A percentile compares a stretch with the other conserved stretches of the same genome.
These are phyloP conservation scores for Hofmannophila pseudospretella DNA, from an alignment of 2,888 invertebrate genomes.

Conservation along the genomic window DNA sequence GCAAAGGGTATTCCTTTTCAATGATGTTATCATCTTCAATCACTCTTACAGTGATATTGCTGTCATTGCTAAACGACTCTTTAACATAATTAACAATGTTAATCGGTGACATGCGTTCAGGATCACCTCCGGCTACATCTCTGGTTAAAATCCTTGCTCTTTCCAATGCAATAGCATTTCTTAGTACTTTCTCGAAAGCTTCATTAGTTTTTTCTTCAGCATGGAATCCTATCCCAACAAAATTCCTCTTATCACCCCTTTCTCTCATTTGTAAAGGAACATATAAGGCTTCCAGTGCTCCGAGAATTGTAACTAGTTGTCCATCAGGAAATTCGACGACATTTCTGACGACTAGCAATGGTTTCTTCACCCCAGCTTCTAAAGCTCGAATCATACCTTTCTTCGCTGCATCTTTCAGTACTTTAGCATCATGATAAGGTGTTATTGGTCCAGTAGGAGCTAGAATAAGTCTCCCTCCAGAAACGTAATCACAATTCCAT, in stretches of 20 bases:
- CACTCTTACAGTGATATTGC: slow-evolving; percentile 80
- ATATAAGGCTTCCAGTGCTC: slow-evolving; percentile 92
- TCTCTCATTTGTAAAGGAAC: slow-evolving; percentile 88
- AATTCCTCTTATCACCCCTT: slow-evolving; percentile 76
- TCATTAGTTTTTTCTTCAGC: slow-evolving; percentile 76
- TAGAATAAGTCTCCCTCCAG: slow-evolving; percentile 82
- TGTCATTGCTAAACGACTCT: slow-evolving; percentile 75
- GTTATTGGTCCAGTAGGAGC: slow-evolving; percentile 88
- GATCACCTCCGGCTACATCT: slow-evolving; percentile 86
- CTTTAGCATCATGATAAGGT: slow-evolving; percentile 68
- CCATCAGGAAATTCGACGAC: slow-evolving; percentile 83
- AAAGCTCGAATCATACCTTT: slow-evolving; percentile 88
- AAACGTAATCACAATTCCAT: slow-evolving; percentile 79
- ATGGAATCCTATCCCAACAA: slow-evolving; percentile 79
- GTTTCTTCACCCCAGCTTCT: slow-evolving; percentile 88
- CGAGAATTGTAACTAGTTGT: slow-evolving; percentile 88
- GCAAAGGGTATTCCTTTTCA: slow-evolving; percentile 85
- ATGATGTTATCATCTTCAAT: slow-evolving; percentile 80
- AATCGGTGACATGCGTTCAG: slow-evolving; percentile 92
- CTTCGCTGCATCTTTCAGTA: slow-evolving; percentile 82
- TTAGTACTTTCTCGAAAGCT: slow-evolving; percentile 75
- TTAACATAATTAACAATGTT: slow-evolving; percentile 87
- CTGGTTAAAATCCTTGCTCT: slow-evolving; percentile 77
- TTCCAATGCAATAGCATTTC: slow-evolving; percentile 81
- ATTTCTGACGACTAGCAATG: slow-evolving; percentile 85